These are phyloP conservation scores for Phycodurus eques DNA, from an alignment of 2,113 vertebrate species.

Conservation along the genomic window DNA sequence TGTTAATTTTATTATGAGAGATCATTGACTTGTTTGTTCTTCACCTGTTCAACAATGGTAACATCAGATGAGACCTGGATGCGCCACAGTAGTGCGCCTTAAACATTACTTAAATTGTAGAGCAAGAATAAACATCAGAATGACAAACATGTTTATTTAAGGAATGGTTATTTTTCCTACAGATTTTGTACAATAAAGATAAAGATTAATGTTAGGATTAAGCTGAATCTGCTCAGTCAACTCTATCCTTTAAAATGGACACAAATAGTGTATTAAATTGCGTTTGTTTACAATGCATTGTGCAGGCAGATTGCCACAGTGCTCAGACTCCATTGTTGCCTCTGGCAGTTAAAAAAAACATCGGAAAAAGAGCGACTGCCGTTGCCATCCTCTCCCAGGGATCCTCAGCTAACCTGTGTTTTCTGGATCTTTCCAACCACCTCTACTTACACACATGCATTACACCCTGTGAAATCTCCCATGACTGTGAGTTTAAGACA, in stretches of 20 bases:
- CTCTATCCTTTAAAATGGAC: constrained; percentile 1
- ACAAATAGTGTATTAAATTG: not conserved
- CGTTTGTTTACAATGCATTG: not conserved
- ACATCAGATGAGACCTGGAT: constrained; percentile 46
- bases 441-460: constrained; percentile 17
- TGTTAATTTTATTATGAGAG: constrained; percentile 56
- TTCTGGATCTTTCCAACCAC: constrained; percentile 49
- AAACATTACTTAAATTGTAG: constrained; percentile 54
- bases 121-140: constrained; percentile 63
- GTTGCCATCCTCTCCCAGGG: constrained; percentile 30
- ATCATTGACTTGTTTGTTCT: constrained; percentile 57
- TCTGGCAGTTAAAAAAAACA: constrained; percentile 9
- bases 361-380: constrained; percentile 14
- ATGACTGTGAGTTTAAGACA: constrained; percentile 9
- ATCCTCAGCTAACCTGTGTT: constrained; percentile 26
- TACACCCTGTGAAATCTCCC: constrained; percentile 31
- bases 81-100: constrained; percentile 30
- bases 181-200: constrained; percentile 24
- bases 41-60: constrained; percentile 38
- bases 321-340: constrained; percentile 6
- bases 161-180: constrained; percentile 57
- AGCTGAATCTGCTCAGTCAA: constrained; percentile 1
- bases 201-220: constrained; percentile 14
- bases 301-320: not conserved
- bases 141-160: constrained; percentile 58